Base-by-base conservation (phyloP, 1,140 invertebrate genomes). In the Saccostrea echinata region DNA sequence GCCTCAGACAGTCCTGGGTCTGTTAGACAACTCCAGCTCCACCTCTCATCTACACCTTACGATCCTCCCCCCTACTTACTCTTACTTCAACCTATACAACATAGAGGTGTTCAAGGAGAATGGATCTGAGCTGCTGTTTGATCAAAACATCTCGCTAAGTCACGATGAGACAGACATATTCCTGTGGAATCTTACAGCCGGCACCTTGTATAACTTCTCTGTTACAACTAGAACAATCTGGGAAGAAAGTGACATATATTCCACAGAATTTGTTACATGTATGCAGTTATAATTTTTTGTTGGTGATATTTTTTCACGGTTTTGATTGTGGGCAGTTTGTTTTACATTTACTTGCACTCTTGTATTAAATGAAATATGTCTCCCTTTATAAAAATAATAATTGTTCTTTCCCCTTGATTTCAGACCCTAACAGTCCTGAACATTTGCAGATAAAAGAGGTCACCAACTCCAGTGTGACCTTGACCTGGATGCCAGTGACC, bases 1-100 rank as follows among this genome's bases (percentile, higher is more conserved):
- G 80, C 91, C 91, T 43, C 89, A 92, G 21, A 85, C 89, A 13
- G 88, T 91, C 9, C 68, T 57, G 16, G 82, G 86, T 43, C 43
- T 92, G 35, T 64, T 68, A 18, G 91, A 90, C 43, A 43, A 86
- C 11, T 88, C 83, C 16, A 83, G 88, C 33, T 88, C 90, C 84
- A 90, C 89, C 1, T 88, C 90, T 6, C 82, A 87, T 4, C 84
- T 92, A 0, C 30, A 88, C 27, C 83, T 91, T 9, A 76, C 82
- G 6, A 88, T 91, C 55, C 82, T 87, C 30, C 88, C 87, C 51
- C 91, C 91, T 1, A 9, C 52, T 18, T 68, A 86, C 52, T 89
- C 91, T 3, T 81, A 85, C 13, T 89, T 88, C 33, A 81, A 81
- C 0, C n/a, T 27, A 3, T 82, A 91, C 52, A 84, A 84, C 16